Conservation (phyloP, 2,113 vertebrate genomes). For the Bostrychus sinensis region DNA sequence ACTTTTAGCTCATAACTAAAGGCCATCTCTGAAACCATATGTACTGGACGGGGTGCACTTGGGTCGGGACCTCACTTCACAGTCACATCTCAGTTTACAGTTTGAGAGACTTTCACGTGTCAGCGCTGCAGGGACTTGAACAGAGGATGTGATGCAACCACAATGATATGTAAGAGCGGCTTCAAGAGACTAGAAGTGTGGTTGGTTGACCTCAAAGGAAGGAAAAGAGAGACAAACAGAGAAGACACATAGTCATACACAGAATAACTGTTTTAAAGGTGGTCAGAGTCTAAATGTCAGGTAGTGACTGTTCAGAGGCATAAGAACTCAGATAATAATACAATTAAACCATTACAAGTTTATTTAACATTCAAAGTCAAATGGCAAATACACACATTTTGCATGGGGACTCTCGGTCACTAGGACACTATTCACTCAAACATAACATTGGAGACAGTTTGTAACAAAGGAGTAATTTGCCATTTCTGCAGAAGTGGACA, state of each 20-base stretch:
- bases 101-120: slow-evolving; percentile 57
- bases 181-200: slow-evolving; percentile 57
- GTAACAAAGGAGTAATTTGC: no score
- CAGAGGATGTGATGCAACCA: slow-evolving; percentile 68
- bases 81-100: slow-evolving; percentile 52
- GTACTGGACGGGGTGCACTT: slow-evolving; percentile 38
- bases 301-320: slow-evolving; percentile 44
- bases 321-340: slow-evolving; percentile 7
- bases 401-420: no score
- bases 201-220: slow-evolving; percentile 66
- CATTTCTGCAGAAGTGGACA: no score
- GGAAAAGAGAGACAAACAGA: slow-evolving; percentile 47
- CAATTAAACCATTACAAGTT: no score
- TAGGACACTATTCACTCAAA: no score
- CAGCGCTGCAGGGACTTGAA: slow-evolving; percentile 42
- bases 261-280: slow-evolving; percentile 45
- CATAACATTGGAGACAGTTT: no score
- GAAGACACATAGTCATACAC: slow-evolving; percentile 13
- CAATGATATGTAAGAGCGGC: slow-evolving; percentile 61
- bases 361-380: no score
- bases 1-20: slow-evolving; percentile 63
- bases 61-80: slow-evolving; percentile 21
- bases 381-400: no score
- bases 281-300: slow-evolving; percentile 70
- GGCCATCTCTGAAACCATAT: slow-evolving; percentile 52